phyloP scores from a whole-genome alignment of 2,888 invertebrate species.

The Caenorhabditis becei region DNA sequence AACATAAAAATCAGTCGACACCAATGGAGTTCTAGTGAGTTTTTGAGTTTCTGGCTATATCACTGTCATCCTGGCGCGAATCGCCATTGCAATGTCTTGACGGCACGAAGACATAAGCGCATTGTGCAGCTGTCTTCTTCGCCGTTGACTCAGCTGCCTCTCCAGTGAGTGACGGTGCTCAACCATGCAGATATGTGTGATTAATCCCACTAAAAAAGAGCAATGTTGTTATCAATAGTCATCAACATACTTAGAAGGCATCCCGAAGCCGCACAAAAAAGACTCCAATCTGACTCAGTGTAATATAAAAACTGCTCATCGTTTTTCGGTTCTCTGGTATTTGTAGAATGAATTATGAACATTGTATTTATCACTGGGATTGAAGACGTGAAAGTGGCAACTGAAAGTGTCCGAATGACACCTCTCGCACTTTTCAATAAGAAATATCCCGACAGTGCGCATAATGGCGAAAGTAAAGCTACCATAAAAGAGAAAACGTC shows the following conservation, averaged over 20 bases:
- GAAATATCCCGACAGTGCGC: constrained; percentile 12
- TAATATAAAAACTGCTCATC: constrained; percentile 59
- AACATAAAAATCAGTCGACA: background rate
- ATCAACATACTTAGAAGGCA: constrained; percentile 54
- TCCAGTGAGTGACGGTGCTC: constrained; percentile 50
- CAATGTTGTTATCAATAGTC: no score
- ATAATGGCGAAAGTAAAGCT: constrained; percentile 31
- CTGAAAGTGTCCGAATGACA: constrained; percentile 39
- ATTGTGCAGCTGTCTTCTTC: constrained; percentile 67
- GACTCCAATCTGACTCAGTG: constrained; percentile 66
- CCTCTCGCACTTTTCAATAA: constrained; percentile 31
- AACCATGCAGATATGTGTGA: constrained; percentile 51
- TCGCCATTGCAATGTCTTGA: constrained; percentile 71
- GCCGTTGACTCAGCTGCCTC: constrained; percentile 85
- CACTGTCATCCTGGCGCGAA: constrained; percentile 70
- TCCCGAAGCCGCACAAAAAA: constrained; percentile 51
- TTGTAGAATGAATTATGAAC: constrained; percentile 58
- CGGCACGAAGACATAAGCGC: constrained; percentile 69
- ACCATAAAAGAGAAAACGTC: constrained; percentile 40
- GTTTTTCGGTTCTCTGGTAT: constrained; percentile 53
- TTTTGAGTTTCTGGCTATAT: constrained; percentile 46
- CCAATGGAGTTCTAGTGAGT: constrained; percentile 53
- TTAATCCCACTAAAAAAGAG: constrained; percentile 65
- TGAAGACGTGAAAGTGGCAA: constrained; percentile 26
- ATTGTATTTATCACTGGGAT: constrained; percentile 48